Evolutionary conservation across 2,888 invertebrate genomes (phyloP), one percentile per base, ranked within the genome.

Genomic region (Napeogenes inachia): DNA sequence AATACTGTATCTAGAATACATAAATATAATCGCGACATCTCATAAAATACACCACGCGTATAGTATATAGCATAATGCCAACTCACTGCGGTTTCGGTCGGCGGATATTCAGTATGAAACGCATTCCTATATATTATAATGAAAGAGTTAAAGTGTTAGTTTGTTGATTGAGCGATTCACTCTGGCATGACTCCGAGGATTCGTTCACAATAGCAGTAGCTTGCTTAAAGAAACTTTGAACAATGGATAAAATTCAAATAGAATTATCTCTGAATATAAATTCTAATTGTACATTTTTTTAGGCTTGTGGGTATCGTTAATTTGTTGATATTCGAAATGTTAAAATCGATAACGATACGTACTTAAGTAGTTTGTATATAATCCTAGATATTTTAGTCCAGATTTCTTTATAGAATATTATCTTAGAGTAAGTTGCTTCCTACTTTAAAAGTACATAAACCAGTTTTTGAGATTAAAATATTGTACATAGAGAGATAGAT

Each of bases 101-200:
- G 73, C 71, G 67, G 71, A 63, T 69, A 75, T 79, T 76, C 75
- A 73, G 68, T 70, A 69, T 70, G 71, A 73, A 71, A 68, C 67
- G 67, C 73, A 73, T 77, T 78, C 73, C 74, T 67, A 67, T 65
- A 65, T 70, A 70, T 21, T 21, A 21, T 75, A 73, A 75, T 77
- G 73, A 75, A 79, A 77, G 76, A 80, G 75, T 73, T 79, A 79
- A 81, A 75, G 80, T 78, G 81, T 79, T 78, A 74, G 71, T 66
- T 72, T 77, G 77, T 79, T 84, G 86, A 84, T 85, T 85, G 80
- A 83, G 76, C 82, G 81, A 85, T 85, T 85, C 85, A 84, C 75
- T 73, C 73, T 74, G 73, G 71, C 73, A 78, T 78, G 73, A 78
- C 72, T 70, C 58, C 65, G 66, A 66, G 69, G 61, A 70, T 68